Conservation (phyloP, 2,888 invertebrate genomes). For the Cheilosia vulpina region DNA sequence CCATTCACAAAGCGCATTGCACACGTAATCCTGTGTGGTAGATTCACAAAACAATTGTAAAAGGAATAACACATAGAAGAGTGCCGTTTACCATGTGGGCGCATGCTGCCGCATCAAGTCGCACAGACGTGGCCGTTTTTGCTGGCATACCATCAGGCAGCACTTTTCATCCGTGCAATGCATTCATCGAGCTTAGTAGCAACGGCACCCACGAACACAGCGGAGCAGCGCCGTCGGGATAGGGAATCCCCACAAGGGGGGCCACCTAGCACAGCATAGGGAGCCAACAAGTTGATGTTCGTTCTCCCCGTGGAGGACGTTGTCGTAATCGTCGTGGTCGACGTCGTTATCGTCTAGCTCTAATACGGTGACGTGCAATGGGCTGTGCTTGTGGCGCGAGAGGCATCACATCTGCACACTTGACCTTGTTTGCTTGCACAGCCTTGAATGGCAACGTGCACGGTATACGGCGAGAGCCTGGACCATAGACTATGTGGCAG, state of each 20-base stretch:
- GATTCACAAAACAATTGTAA: conserved; percentile 68
- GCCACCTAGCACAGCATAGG: conserved; percentile 27
- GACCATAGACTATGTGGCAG: conserved; percentile 51
- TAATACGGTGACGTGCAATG: conserved; percentile 58
- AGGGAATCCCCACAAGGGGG: conserved; percentile 61
- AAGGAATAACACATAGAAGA: conserved; percentile 68
- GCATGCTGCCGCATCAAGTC: conserved; percentile 48
- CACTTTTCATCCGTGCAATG: conserved; percentile 53
- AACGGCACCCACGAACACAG: conserved; percentile 51
- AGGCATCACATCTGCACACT: conserved; percentile 45
- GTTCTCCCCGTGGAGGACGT: conserved; percentile 48
- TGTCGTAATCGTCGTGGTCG: conserved; percentile 35
- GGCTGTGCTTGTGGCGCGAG: conserved; percentile 24
- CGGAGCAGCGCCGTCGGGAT: conserved; percentile 16
- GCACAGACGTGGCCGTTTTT: conserved; percentile 43
- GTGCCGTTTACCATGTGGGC: conserved; percentile 52
- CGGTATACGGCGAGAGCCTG: conserved; percentile 16
- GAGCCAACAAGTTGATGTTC: conserved; percentile 68
- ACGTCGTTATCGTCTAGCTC: conserved; percentile 62
- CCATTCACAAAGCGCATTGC: conserved; percentile 62
- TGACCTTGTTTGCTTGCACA: conserved; percentile 60
- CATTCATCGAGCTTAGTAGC: conserved; percentile 64
- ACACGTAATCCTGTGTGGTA: conserved; percentile 63
- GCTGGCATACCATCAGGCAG: conserved; percentile 48
- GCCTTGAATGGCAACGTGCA: conserved; percentile 33